phyloP scores from a whole-genome alignment of 2,113 vertebrate genomes.

The Ctenomys sociabilis region DNA sequence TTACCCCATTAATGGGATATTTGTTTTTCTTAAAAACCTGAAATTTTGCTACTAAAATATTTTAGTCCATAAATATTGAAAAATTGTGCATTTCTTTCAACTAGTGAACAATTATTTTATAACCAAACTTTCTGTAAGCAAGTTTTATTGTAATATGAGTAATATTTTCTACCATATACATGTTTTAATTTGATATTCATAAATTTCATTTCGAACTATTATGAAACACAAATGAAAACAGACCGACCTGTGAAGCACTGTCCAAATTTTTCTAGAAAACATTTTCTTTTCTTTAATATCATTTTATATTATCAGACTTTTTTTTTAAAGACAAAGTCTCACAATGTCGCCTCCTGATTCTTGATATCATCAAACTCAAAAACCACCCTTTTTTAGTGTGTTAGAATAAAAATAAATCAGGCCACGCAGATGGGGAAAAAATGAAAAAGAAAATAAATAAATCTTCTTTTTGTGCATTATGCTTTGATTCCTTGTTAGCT shows the following conservation, averaged over 20 bases:
- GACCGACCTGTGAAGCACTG: not conserved
- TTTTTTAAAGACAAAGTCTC: not conserved
- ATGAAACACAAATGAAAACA: not conserved
- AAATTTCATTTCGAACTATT: not conserved
- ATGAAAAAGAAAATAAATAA: no score
- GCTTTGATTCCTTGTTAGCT: not conserved
- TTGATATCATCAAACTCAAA: not conserved
- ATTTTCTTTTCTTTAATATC: not conserved
- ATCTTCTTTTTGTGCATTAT: not conserved
- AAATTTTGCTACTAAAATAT: not conserved
- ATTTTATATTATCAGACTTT: not conserved
- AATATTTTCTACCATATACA: not conserved
- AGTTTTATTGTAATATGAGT: no score
- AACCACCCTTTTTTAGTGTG: not conserved
- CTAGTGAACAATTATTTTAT: not conserved
- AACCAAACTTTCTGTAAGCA: not conserved
- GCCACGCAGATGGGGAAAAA: no score
- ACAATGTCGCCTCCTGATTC: no score
- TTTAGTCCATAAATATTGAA: not conserved
- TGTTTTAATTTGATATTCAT: not conserved
- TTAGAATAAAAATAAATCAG: not conserved
- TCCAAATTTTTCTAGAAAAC: not conserved
- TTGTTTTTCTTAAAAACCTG: not conserved
- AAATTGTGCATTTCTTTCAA: not conserved
- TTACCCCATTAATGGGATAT: not conserved